A percentile compares a stretch with the other conserved stretches of the same genome.
These are phyloP conservation scores for Symphodus melops DNA, from an alignment of 2,113 vertebrate species.

Conservation along the genomic window DNA sequence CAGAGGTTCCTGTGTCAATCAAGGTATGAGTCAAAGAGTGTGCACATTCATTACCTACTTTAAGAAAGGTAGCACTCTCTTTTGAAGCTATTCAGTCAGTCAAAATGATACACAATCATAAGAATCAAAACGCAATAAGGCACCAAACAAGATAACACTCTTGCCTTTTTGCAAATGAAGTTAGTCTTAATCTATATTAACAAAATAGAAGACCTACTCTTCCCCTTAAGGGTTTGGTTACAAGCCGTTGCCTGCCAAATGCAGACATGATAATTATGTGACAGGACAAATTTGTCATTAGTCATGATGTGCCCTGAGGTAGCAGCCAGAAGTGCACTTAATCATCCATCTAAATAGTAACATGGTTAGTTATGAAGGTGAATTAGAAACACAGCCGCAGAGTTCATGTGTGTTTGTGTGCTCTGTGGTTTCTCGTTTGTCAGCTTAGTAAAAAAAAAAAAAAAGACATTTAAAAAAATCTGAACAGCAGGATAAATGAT, in stretches of 20 bases:
- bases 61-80: slow-evolving; percentile 33
- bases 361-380: slow-evolving; percentile 49
- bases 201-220: slow-evolving; percentile 25
- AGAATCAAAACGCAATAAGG: slow-evolving; percentile 32
- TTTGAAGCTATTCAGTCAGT: slow-evolving; percentile 1
- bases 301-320: slow-evolving; percentile 60
- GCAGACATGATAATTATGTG: slow-evolving; percentile 62
- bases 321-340: slow-evolving; percentile 64
- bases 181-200: slow-evolving; percentile 35
- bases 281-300: slow-evolving; percentile 67
- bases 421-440: slow-evolving; percentile 2
- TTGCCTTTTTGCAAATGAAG: slow-evolving; percentile 46
- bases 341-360: slow-evolving; percentile 59
- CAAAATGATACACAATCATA: slow-evolving; percentile 13
- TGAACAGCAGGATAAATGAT: not conserved
- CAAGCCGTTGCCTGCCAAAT: slow-evolving; percentile 42
- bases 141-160: slow-evolving; percentile 17
- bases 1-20: slow-evolving; percentile 71
- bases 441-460: slow-evolving; percentile 1
- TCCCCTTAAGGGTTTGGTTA: slow-evolving; percentile 46
- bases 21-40: slow-evolving; percentile 63
- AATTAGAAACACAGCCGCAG: slow-evolving; percentile 31
- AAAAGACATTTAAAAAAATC: not conserved
- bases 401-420: not conserved
- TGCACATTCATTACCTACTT: slow-evolving; percentile 18